These are phyloP conservation scores for Gibbula magus DNA, from an alignment of 2,888 invertebrate genomes.

Conservation along the genomic window DNA sequence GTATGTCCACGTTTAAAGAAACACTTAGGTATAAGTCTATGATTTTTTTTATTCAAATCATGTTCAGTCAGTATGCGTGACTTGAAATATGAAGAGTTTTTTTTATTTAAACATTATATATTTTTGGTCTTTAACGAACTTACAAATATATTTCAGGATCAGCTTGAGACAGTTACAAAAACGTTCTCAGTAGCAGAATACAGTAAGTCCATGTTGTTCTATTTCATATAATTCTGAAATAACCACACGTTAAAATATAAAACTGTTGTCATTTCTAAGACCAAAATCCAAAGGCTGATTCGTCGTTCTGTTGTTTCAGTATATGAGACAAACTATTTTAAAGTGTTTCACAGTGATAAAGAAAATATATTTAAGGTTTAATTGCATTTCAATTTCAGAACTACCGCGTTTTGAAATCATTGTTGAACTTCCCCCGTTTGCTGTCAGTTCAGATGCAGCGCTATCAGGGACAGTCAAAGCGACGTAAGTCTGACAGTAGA, in stretches of 20 bases:
- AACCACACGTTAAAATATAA: not conserved
- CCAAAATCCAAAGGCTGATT: too few relatives aligned
- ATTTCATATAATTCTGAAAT: not conserved
- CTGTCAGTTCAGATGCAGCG: slow-evolving; percentile 33
- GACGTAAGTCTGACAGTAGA: slow-evolving; percentile 38
- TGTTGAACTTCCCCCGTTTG: slow-evolving; percentile 78
- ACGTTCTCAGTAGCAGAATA: slow-evolving; percentile 28
- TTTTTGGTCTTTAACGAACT: not conserved
- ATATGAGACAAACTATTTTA: too few relatives aligned
- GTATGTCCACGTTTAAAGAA: too few relatives aligned
- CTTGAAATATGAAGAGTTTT: too few relatives aligned
- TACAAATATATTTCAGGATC: not conserved
- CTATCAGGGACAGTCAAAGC: slow-evolving; percentile 47
- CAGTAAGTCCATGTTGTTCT: not conserved
- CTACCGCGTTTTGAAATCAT: slow-evolving; percentile 93
- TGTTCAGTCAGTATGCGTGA: too few relatives aligned
- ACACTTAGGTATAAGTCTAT: too few relatives aligned
- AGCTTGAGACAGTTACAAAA: slow-evolving; percentile 1
- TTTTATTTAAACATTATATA: too few relatives aligned
- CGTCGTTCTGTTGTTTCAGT: too few relatives aligned
- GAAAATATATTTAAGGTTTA: too few relatives aligned
- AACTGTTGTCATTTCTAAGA: not conserved
- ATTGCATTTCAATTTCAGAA: slow-evolving; percentile 78
- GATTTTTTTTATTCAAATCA: too few relatives aligned
- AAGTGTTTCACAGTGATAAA: too few relatives aligned